Evolutionary conservation across 2,113 vertebrate genomes (phyloP).

Genomic region (Xiphophorus couchianus): DNA sequence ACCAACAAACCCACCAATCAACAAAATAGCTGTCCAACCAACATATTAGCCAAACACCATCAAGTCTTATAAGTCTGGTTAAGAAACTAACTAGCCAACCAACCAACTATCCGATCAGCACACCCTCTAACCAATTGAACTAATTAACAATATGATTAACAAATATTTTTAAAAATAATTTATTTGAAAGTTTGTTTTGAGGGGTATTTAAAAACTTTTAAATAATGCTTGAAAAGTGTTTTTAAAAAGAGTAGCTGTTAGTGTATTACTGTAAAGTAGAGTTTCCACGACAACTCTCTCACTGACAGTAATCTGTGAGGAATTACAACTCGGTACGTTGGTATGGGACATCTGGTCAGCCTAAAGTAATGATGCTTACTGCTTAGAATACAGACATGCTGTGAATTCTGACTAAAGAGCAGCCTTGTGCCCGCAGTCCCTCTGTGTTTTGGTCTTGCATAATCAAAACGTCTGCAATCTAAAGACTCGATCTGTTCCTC

Average conservation of each 20-base stretch:
- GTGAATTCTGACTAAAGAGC: constrained; percentile 39
- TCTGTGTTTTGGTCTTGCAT: constrained; percentile 26
- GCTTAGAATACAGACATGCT: constrained; percentile 46
- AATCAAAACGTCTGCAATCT: constrained; percentile 42
- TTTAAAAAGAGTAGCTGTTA: neutral
- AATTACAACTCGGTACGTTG: constrained; percentile 35
- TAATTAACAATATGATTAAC: no score
- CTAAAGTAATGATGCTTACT: constrained; percentile 46
- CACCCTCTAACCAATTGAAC: no score
- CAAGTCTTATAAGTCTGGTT: no score
- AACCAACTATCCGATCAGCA: no score
- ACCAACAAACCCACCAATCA: no score
- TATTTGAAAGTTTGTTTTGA: no score
- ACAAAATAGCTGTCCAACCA: no score
- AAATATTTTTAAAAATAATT: no score
- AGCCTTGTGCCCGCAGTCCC: constrained; percentile 23
- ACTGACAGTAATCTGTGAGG: constrained; percentile 36
- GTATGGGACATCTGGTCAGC: constrained; percentile 60
- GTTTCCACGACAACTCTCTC: neutral
- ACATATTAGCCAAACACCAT: no score
- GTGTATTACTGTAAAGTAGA: neutral
- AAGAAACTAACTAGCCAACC: no score
- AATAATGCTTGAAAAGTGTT: no score
- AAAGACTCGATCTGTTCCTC: constrained; percentile 26
- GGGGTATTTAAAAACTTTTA: no score